phyloP scores from a whole-genome alignment of 2,888 invertebrate genomes.

The Athalia cordata region DNA sequence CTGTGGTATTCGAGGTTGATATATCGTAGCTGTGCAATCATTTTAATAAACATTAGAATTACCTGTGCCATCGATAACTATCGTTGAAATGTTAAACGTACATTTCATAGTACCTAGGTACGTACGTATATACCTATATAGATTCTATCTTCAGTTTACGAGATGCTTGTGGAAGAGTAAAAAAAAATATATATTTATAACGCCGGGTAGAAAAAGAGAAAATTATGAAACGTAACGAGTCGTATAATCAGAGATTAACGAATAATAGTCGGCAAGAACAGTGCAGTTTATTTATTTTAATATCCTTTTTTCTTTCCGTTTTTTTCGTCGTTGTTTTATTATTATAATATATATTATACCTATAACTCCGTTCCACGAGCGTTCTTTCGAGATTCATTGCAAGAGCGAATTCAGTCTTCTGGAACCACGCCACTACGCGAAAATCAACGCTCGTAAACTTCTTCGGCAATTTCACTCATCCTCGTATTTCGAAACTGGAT shows the following conservation, averaged over 20 bases:
- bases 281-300: conserved; percentile 13
- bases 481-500: conserved; percentile 25
- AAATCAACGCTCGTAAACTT: conserved; percentile 34
- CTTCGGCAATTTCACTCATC: conserved; percentile 21
- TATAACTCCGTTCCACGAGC: conserved; percentile 24
- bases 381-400: conserved; percentile 37
- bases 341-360: too few relatives aligned
- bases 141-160: background rate
- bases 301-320: background rate
- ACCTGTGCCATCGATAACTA: background rate
- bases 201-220: background rate
- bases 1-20: background rate
- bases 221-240: conserved; percentile 16
- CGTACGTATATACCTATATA: background rate
- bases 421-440: conserved; percentile 26
- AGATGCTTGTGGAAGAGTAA: background rate
- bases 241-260: conserved; percentile 28
- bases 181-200: background rate
- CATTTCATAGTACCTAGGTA: background rate
- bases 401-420: conserved; percentile 32
- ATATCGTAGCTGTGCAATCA: conserved; percentile 2
- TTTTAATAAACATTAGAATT: background rate
- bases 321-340: too few relatives aligned
- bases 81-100: background rate
- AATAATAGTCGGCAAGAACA: conserved; percentile 16